These are phyloP conservation scores for Matsumyia berberina DNA, from an alignment of 2,888 invertebrate species.

Conservation along the genomic window DNA sequence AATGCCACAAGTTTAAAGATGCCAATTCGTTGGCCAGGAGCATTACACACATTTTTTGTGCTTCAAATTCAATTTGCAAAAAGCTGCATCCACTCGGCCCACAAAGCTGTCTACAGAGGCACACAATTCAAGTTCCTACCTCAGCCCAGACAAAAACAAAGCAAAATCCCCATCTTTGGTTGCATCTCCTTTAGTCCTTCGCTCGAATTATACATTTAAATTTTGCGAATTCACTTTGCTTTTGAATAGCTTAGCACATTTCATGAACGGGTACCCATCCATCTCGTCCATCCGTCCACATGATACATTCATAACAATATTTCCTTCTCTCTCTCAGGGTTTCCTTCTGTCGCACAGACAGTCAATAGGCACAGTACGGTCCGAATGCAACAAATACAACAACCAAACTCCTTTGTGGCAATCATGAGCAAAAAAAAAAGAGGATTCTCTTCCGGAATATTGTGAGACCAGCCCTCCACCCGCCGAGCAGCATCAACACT, in stretches of 20 bases:
- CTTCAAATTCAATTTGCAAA: too few species aligned
- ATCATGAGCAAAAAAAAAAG: constrained; percentile 51
- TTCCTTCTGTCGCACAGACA: constrained; percentile 14
- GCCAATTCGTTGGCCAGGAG: too few species aligned
- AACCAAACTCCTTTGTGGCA: constrained; percentile 67
- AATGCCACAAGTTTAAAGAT: too few species aligned
- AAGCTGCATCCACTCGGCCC: too few species aligned
- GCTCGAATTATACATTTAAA: constrained; percentile 45
- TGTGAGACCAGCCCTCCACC: constrained; percentile 18
- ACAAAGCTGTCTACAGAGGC: too few species aligned
- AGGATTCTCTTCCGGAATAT: constrained; percentile 61
- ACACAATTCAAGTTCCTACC: background rate
- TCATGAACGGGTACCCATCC: constrained; percentile 58
- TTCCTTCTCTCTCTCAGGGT: constrained; percentile 12
- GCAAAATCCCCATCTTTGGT: background rate
- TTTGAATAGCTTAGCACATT: constrained; percentile 70
- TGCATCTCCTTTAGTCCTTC: background rate
- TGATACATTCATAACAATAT: constrained; percentile 69
- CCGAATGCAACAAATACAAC: constrained; percentile 67
- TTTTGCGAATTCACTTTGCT: constrained; percentile 66
- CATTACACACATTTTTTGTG: too few species aligned
- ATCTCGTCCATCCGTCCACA: constrained; percentile 65
- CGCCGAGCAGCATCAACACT: constrained; percentile 50
- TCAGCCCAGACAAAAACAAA: background rate
- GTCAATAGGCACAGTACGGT: constrained; percentile 45